Evolutionary conservation across 2,113 vertebrate species (phyloP).

Genomic region (Chaetops frenatus): DNA sequence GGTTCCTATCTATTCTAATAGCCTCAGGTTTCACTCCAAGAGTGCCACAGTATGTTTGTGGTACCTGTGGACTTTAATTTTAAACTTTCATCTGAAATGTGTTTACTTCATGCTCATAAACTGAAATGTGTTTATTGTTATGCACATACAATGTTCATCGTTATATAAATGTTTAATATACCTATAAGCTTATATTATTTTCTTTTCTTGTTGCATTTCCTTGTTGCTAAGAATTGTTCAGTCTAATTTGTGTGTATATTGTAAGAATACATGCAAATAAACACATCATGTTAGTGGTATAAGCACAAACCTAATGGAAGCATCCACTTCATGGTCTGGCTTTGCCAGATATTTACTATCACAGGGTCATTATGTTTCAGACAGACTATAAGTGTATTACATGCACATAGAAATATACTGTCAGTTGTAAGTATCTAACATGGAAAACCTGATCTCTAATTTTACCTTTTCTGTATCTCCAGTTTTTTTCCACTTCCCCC

Average conservation of each 20-base stretch:
- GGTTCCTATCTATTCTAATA: not conserved
- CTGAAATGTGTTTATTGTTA: not conserved
- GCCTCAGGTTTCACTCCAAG: not conserved
- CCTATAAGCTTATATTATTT: not conserved
- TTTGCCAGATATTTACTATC: not conserved
- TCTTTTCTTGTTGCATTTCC: not conserved
- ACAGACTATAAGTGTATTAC: not conserved
- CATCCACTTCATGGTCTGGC: not conserved
- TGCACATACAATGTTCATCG: fast-evolving
- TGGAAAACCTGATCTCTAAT: not conserved
- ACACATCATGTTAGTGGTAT: fast-evolving
- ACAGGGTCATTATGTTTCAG: not conserved
- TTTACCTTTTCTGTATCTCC: not conserved
- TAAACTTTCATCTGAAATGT: not conserved
- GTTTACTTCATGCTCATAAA: not conserved
- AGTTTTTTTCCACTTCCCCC: not conserved
- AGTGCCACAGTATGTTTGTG: not conserved
- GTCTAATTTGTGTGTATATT: not conserved
- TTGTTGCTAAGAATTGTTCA: not conserved
- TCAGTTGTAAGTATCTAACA: not conserved
- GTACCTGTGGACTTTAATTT: not conserved
- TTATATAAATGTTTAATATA: not conserved
- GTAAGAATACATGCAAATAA: not conserved
- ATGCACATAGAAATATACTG: not conserved
- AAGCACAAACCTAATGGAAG: not conserved